Evolutionary conservation across 1,140 invertebrate genomes (phyloP), one percentile per base, ranked within the genome.

Genomic region (Pseudachorutes palmiensis): DNA sequence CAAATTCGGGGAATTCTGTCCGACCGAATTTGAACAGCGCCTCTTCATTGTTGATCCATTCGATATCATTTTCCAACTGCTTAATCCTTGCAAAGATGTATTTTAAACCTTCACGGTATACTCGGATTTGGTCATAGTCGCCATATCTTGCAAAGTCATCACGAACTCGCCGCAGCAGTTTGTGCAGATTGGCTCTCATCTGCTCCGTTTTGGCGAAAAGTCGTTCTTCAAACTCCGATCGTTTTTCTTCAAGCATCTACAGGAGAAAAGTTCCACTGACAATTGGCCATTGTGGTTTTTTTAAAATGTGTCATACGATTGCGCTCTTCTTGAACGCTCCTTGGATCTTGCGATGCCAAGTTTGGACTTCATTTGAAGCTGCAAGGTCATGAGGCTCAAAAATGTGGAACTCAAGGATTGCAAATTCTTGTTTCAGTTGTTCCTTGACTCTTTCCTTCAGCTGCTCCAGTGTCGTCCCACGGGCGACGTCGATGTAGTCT

Each of bases 31-130:
- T 90, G 74, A 94, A 92, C 1, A 92, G 82, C 12, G 79, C 79
- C 82, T 96, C 92, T 82, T 95, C 92, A 74, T 87, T 86, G 79
- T 94, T 94, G 48, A 95, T 91, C 91, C 90, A 94, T 2, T 80
- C 75, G 28, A 91, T 86, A 72, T 86, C 81, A 69, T 86, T 83
- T 70, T 88, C 83, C 69, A 89, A 86, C 60, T 85, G 84, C 70
- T 84, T 82, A n/a, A 95, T 78, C 73, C 86, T 82, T 69, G 86
- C 85, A 59, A 89, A 83, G 63, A 92, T 83, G 73, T 85, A 85
- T 60, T 86, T 82, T 41, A 93, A 83, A 75, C 89, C 74, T 31
- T 70, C 67, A 51, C 65, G 67, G 55, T 83, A 83, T 70, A 82
- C 77, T 30, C 74, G 74, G 76, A 82, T 78, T 75, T 80, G 78